These are phyloP conservation scores for Chaetorhynchus papuensis DNA, from an alignment of 2,113 vertebrate species.

Conservation along the genomic window DNA sequence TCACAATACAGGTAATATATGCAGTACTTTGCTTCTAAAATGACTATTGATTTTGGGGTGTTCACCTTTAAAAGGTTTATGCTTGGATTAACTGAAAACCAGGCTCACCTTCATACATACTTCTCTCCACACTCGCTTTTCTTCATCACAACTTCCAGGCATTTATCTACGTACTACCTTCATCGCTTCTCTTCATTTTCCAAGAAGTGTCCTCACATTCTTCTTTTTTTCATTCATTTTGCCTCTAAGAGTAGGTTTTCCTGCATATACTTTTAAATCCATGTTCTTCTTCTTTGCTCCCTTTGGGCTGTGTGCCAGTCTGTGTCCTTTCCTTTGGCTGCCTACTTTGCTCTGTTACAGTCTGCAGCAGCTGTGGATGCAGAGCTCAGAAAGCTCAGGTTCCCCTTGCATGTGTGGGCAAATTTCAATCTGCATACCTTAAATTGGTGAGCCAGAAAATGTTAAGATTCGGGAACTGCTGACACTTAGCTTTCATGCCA, in stretches of 20 bases:
- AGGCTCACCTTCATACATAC: neutral
- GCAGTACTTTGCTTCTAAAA: neutral
- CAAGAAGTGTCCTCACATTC: accelerated
- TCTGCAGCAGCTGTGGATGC: neutral
- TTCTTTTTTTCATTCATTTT: neutral
- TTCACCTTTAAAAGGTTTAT: neutral
- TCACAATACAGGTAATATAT: neutral
- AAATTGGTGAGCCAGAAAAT: neutral
- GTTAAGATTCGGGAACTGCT: neutral
- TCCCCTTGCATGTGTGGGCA: neutral
- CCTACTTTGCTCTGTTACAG: neutral
- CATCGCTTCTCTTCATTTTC: neutral
- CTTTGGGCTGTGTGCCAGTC: neutral
- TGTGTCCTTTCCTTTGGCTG: neutral
- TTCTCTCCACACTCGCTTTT: neutral
- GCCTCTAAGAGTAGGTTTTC: neutral
- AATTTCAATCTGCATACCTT: neutral
- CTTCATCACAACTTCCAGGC: neutral
- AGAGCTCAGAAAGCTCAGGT: neutral
- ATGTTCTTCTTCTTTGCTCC: neutral
- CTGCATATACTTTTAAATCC: neutral
- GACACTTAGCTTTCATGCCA: neutral
- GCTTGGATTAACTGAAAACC: neutral
- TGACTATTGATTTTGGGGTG: neutral
- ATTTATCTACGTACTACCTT: neutral